Evolutionary conservation across 1,140 invertebrate genomes (phyloP).

Genomic region (Akabosia matsudoensis): DNA sequence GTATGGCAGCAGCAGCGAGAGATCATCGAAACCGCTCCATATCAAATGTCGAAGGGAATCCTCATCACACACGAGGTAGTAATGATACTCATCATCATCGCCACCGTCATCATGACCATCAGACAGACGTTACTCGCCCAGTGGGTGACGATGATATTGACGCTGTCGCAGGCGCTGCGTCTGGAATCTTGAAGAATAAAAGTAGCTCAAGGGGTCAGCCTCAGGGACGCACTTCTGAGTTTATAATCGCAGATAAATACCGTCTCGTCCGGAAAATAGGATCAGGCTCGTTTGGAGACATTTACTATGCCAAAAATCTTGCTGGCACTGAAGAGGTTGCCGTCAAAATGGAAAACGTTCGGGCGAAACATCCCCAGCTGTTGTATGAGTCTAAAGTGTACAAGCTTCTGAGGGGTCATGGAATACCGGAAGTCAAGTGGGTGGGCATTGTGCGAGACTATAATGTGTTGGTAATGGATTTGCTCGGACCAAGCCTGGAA

Average conservation of each 20-base stretch:
- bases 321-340: slow-evolving; percentile 11
- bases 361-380: slow-evolving; percentile 18
- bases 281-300: slow-evolving; percentile 96
- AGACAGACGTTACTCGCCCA: too few species aligned
- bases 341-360: slow-evolving; percentile 24
- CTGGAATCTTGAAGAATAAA: background rate
- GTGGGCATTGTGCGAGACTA: slow-evolving; percentile 1
- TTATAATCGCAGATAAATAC: slow-evolving; percentile 95
- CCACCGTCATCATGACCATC: too few species aligned
- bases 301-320: slow-evolving; percentile 80
- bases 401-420: slow-evolving; percentile 11
- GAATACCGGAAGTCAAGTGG: slow-evolving; percentile 24
- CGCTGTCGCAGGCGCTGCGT: background rate
- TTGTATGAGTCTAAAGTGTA: slow-evolving; percentile 20
- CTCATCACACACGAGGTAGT: too few species aligned
- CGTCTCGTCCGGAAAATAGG: slow-evolving; percentile 95
- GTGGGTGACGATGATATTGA: background rate
- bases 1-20: too few species aligned
- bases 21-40: too few species aligned
- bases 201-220: background rate
- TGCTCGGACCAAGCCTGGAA: slow-evolving; percentile 62
- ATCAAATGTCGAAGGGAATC: too few species aligned
- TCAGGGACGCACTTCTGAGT: slow-evolving; percentile 58
- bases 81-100: too few species aligned
- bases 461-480: slow-evolving; percentile 59